phyloP scores from a whole-genome alignment of 2,113 vertebrate species.

The Pheucticus melanocephalus region DNA sequence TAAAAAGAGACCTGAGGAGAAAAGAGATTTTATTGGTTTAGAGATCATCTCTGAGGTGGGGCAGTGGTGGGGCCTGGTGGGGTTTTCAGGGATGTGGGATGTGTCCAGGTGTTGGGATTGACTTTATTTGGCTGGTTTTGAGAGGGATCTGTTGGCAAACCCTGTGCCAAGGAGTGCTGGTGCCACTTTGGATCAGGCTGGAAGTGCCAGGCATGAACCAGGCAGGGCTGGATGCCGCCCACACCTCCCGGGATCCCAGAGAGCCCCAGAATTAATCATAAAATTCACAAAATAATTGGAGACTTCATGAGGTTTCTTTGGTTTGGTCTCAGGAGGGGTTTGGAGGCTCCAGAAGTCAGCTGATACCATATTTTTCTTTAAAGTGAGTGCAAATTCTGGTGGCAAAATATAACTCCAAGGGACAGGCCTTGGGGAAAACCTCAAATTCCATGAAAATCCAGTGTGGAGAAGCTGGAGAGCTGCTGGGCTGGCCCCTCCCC shows the following conservation, averaged over 20 bases:
- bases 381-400: not conserved
- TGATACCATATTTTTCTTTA: not conserved
- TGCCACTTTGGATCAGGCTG: not conserved
- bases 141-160: not conserved
- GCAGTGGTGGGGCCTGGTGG: rapidly evolving
- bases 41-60: not conserved
- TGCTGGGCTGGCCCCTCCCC: not conserved
- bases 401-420: not conserved
- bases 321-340: not conserved
- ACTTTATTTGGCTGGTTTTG: rapidly evolving
- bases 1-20: not conserved
- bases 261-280: rapidly evolving
- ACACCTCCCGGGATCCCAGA: not conserved
- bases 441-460: not conserved
- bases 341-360: not conserved
- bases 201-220: not conserved
- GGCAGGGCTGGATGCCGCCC: not conserved
- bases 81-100: not conserved
- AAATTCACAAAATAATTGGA: not conserved
- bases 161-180: not conserved
- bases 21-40: not conserved
- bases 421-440: not conserved
- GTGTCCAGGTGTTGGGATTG: rapidly evolving
- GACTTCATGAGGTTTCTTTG: not conserved
- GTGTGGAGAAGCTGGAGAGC: not conserved